Conservation (phyloP, 2,888 invertebrate species). For the Xestia xanthographa region DNA sequence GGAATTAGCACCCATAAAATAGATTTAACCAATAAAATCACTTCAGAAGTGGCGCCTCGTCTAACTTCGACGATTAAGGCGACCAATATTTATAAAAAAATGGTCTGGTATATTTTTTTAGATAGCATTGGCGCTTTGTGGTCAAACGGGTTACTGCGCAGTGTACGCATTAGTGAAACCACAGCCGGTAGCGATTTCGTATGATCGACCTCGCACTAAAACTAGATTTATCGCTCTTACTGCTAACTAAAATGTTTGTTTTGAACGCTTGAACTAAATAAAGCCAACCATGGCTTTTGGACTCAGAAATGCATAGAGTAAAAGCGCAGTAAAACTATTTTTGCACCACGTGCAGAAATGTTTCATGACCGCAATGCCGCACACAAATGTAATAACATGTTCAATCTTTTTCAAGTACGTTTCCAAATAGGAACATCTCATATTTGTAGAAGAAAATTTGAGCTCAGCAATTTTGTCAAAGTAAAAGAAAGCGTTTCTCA, state of each 20-base stretch:
- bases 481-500: constrained; percentile 31
- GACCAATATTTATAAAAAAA: constrained; percentile 23
- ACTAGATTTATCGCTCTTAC: constrained; percentile 83
- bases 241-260: constrained; percentile 74
- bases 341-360: constrained; percentile 43
- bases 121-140: constrained; percentile 54
- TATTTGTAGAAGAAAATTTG: constrained; percentile 29
- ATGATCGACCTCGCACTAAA: constrained; percentile 82
- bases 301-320: constrained; percentile 58
- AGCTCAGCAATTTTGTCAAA: constrained; percentile 42
- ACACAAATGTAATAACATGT: constrained; percentile 21
- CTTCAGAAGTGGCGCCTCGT: constrained; percentile 21
- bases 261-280: constrained; percentile 70
- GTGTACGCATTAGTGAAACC: constrained; percentile 63
- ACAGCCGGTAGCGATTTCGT: constrained; percentile 77
- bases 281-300: constrained; percentile 65
- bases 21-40: constrained; percentile 16
- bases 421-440: constrained; percentile 26
- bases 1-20: constrained; percentile 24
- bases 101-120: constrained; percentile 42
- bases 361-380: constrained; percentile 27
- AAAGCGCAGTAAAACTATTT: constrained; percentile 49
- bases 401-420: constrained; percentile 32
- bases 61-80: constrained; percentile 26
- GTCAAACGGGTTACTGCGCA: constrained; percentile 59